Evolutionary conservation across 2,797 vertebrate species (phyloP).

Genomic region (Natrix natrix): DNA sequence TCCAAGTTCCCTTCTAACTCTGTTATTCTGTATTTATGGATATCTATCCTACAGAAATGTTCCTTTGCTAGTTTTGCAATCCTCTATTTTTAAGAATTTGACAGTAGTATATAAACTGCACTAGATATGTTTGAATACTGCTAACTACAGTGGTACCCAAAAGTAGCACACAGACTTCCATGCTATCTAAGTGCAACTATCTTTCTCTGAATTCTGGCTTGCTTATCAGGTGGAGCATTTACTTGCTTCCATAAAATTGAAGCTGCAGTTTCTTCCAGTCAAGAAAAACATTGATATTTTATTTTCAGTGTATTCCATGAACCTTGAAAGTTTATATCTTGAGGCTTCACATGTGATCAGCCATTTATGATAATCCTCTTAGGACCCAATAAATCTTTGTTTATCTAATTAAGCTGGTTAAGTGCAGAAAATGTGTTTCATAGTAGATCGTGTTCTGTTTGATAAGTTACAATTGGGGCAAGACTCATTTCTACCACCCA

Average conservation of each 20-base stretch:
- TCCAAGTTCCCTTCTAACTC: not conserved
- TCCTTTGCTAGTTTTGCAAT: not conserved
- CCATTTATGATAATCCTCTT: not conserved
- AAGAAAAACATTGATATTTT: not conserved
- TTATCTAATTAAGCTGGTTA: not conserved
- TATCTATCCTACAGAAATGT: conserved; percentile 17
- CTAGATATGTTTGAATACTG: not conserved
- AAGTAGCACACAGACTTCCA: not conserved
- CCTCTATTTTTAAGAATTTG: not conserved
- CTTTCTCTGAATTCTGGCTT: not conserved
- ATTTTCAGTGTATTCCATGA: not conserved
- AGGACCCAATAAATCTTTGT: not conserved
- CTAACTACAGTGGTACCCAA: not conserved
- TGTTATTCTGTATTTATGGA: not conserved
- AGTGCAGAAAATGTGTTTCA: not conserved
- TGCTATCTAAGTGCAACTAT: not conserved
- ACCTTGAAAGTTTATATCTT: not conserved
- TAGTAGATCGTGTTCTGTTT: not conserved
- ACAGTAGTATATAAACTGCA: not conserved
- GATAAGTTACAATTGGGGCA: not conserved
- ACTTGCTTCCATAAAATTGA: conserved; percentile 33
- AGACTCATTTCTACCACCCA: not conserved
- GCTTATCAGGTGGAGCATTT: conserved; percentile 8
- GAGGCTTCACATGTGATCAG: not conserved
- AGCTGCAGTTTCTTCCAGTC: conserved; percentile 1